Base-by-base conservation (phyloP, 2,888 invertebrate genomes). In the Microdon myrmicae region DNA sequence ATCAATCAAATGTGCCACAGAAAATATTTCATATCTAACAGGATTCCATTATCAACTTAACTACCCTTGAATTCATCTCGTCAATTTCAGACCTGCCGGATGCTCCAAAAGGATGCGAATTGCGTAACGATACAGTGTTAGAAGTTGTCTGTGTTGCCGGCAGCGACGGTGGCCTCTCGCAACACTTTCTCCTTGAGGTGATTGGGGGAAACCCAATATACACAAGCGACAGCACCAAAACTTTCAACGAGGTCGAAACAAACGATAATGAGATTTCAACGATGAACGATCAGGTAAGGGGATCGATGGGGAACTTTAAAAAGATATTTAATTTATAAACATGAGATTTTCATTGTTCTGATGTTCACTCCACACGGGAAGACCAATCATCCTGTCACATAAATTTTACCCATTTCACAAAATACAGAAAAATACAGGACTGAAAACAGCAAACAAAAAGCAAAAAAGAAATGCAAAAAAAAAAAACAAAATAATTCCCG, bases 141-240 rank as follows among this genome's bases (percentile, higher is more conserved):
- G 86, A 87, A 75, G 86, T 89, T 67, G 86, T 85, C 68, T 92
- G 92, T 78, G 83, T 86, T 67, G 87, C 92, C 0, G 91, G 92
- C 31, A 86, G 86, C 74, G 91, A 91, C 74, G 92, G 92, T 3
- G 92, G 92, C 8, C 83, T 91, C 34, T 85, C 88, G 17, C 92
- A 93, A 77, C 87, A 88, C 80, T 93, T 92, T 79, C 83, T 92
- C 47, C 82, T 92, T 68, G 92, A 92, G 80, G 90, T 90, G 69
- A 82, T 86, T 74, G 88, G 86, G 28, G 79, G 78, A 74, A 84
- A 87, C 80, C 73, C 78, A 34, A 71, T 79, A 6, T 79, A 78
- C 47, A 82, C 84, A 70, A 83, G 83, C 54, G 83, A 82, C 67
- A 73, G 79, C 67, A 81, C 81, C 32, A 74, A 79, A 39, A 74